Conservation (phyloP, 2,113 vertebrate genomes). For the Prinia subflava region DNA sequence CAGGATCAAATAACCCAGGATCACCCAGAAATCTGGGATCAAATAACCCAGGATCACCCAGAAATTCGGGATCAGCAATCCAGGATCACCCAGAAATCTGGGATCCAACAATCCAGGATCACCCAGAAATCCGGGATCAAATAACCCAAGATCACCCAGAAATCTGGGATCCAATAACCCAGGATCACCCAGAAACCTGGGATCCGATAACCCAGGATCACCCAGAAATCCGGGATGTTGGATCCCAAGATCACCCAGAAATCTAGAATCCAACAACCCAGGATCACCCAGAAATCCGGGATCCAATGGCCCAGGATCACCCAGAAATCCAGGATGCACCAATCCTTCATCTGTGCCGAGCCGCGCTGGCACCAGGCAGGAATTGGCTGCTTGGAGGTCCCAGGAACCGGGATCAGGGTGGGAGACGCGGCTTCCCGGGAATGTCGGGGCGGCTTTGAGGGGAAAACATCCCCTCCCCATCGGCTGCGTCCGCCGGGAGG, state of each 20-base stretch:
- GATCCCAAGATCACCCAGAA: not conserved
- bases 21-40: not conserved
- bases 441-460: not conserved
- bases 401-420: fast-evolving
- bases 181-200: not conserved
- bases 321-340: not conserved
- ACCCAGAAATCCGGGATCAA: not conserved
- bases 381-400: fast-evolving
- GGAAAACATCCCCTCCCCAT: not conserved
- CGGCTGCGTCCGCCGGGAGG: not conserved
- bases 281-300: not conserved
- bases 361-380: not conserved
- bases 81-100: not conserved
- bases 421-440: not conserved
- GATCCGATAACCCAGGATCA: too few species aligned
- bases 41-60: not conserved
- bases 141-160: not conserved
- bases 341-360: fast-evolving
- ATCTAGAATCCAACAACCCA: not conserved
- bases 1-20: not conserved
- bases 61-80: fast-evolving
- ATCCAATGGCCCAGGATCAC: not conserved
- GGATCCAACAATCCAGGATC: too few species aligned
- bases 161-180: not conserved
- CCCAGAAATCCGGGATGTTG: not conserved